Evolutionary conservation across 2,113 vertebrate species (phyloP), one percentile per base, ranked within the genome.

Genomic region (Acinonyx jubatus): DNA sequence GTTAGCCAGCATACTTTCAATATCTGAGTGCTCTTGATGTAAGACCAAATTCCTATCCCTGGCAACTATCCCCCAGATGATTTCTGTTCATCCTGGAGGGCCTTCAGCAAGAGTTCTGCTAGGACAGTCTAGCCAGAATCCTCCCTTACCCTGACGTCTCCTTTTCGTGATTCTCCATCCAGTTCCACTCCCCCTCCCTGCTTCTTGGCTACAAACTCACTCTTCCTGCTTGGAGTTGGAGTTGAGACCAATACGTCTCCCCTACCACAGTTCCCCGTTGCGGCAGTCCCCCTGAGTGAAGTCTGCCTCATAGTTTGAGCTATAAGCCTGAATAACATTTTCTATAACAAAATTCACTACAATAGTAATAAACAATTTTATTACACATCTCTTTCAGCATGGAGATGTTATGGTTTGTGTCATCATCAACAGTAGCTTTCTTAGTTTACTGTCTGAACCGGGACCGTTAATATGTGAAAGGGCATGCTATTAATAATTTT

Each of bases 51-150:
- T 66, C 41, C 33, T 80, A 16, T 8, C 19, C 5, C n/a, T 1
- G 19, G 9, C 3, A 25, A 11, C 13, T 0, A 4, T 1, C 16
- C 7, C 4, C 45, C 16, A 52, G 41, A 1, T 8, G 76, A 23
- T 5, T 2, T 66, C 57, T 65, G 55, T 36, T 3, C 74, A 36
- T n/a, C 11, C 45, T 68, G 61, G 7, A 4, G 10, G 31, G 61
- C 25, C 61, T 80, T 68, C 25, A 19, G 57, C 31, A 23, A 38
- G 41, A 50, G 65, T 65, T n/a, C 25, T n/a, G 13, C 2, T 13
- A 48, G 36, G 29, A 61, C 8, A n/a, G 13, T 57, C 45, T 57
- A 41, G 19, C 14, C 65, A 57, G 29, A 71, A 82, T 45, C 65
- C 38, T 50, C 38, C 9, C 27, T 23, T 1, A 13, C 29, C 50